These are phyloP conservation scores for Orussus abietinus DNA, from an alignment of 1,140 invertebrate species.

Conservation along the genomic window DNA sequence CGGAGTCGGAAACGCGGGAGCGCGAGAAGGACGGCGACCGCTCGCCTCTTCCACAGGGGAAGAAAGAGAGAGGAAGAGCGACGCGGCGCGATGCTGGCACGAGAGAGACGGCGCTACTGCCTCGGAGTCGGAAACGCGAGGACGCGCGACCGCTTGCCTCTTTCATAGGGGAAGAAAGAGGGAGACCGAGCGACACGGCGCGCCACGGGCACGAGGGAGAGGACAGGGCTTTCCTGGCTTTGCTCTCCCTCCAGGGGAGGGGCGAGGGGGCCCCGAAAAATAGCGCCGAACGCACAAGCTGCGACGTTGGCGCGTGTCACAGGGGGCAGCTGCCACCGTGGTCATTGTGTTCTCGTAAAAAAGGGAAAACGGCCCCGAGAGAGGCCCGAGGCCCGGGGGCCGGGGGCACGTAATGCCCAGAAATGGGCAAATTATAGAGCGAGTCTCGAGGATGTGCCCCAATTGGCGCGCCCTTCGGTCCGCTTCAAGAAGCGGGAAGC, in stretches of 20 bases:
- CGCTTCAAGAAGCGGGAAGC: too few relatives aligned
- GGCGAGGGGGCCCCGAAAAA: too few relatives aligned
- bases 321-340: conserved; percentile 27
- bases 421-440: conserved; percentile 33
- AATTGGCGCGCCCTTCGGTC: too few relatives aligned
- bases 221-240: neutral
- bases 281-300: conserved; percentile 6
- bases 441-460: conserved; percentile 17
- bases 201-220: too few relatives aligned
- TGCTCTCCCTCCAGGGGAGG: too few relatives aligned
- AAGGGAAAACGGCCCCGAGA: conserved; percentile 18
- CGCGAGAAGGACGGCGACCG: neutral
- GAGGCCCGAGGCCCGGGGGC: neutral
- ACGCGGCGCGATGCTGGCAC: neutral
- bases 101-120: neutral
- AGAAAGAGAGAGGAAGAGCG: neutral
- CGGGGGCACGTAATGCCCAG: conserved; percentile 20
- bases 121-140: neutral
- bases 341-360: conserved; percentile 30
- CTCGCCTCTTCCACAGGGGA: neutral
- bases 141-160: neutral
- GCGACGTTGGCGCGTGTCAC: conserved; percentile 28
- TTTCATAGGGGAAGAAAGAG: neutral
- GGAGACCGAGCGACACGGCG: too few relatives aligned
- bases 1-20: neutral